These are phyloP conservation scores for Xenotilapia longispinis DNA, from an alignment of 2,113 vertebrate genomes.

Conservation along the genomic window DNA sequence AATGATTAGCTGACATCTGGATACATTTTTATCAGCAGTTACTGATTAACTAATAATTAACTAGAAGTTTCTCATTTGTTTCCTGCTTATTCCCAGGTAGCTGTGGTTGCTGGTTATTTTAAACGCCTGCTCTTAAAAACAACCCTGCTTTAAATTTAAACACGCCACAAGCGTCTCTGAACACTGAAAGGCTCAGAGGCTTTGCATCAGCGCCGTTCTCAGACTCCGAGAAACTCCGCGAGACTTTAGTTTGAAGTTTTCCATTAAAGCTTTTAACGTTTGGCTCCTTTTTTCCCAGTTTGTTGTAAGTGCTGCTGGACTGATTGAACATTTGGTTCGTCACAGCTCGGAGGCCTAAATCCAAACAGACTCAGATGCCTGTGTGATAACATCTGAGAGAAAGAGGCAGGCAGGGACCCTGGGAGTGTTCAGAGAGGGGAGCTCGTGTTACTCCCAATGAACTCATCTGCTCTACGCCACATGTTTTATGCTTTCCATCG, in stretches of 20 bases:
- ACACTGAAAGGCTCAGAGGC: not conserved
- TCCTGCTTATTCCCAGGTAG: not conserved
- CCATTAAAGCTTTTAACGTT: not conserved
- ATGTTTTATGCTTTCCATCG: not conserved
- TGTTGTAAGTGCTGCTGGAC: not conserved
- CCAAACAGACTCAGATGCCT: not conserved
- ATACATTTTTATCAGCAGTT: not conserved
- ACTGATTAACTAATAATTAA: not conserved
- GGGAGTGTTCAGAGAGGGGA: not conserved
- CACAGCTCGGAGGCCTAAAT: conserved; percentile 3
- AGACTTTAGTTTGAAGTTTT: not conserved
- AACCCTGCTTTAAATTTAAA: not conserved
- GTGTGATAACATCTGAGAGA: not conserved
- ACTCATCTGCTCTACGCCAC: not conserved
- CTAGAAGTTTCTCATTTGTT: not conserved
- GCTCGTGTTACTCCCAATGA: not conserved
- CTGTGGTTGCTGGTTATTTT: not conserved
- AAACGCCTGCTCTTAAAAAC: fast-evolving
- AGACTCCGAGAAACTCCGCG: fast-evolving
- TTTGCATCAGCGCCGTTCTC: not conserved
- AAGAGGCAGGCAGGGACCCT: not conserved
- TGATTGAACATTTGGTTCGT: not conserved
- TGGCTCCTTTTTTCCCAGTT: not conserved
- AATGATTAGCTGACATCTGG: not conserved
- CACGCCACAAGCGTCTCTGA: not conserved